Evolutionary conservation across 2,113 vertebrate species (phyloP).

Genomic region (Hippocampus zosterae): DNA sequence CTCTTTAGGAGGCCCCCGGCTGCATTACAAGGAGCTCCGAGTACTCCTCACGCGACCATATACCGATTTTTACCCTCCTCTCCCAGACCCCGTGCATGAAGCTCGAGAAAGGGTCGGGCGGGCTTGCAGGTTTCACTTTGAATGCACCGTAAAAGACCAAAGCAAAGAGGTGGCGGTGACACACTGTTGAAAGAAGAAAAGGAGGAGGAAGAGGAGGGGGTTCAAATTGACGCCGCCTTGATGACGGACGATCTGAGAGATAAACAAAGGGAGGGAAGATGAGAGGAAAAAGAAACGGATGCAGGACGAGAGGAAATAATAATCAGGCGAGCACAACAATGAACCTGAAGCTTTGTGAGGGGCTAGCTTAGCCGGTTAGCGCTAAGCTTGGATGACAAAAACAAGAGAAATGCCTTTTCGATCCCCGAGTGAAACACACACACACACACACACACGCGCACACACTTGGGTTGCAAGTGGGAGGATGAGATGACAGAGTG

Average conservation of each 20-base stretch:
- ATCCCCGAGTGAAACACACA: background rate
- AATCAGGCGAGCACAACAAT: constrained; percentile 60
- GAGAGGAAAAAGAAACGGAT: constrained; percentile 35
- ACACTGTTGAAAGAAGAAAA: constrained; percentile 37
- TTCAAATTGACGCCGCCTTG: constrained; percentile 27
- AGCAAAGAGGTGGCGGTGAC: constrained; percentile 34
- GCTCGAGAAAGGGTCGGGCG: constrained; percentile 23
- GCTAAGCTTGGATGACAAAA: constrained; percentile 26
- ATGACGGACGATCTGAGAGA: constrained; percentile 70
- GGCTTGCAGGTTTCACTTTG: constrained; percentile 37
- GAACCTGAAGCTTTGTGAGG: constrained; percentile 64
- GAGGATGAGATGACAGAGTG: constrained; percentile 34
- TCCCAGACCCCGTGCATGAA: constrained; percentile 28
- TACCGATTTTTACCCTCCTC: constrained; percentile 23
- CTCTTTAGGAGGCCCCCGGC: constrained; percentile 38
- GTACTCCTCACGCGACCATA: constrained; percentile 15
- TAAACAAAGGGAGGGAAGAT: constrained; percentile 51
- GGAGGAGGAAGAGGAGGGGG: constrained; percentile 59
- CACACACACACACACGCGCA: no score
- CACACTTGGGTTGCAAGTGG: background rate
- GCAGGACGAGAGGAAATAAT: constrained; percentile 33
- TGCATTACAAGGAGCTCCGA: constrained; percentile 38
- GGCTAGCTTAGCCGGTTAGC: constrained; percentile 34
- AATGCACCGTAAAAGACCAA: constrained; percentile 37
- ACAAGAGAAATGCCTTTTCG: constrained; percentile 38